Evolutionary conservation across 2,888 invertebrate species (phyloP).

Genomic region (Lasioglossum zephyrum): DNA sequence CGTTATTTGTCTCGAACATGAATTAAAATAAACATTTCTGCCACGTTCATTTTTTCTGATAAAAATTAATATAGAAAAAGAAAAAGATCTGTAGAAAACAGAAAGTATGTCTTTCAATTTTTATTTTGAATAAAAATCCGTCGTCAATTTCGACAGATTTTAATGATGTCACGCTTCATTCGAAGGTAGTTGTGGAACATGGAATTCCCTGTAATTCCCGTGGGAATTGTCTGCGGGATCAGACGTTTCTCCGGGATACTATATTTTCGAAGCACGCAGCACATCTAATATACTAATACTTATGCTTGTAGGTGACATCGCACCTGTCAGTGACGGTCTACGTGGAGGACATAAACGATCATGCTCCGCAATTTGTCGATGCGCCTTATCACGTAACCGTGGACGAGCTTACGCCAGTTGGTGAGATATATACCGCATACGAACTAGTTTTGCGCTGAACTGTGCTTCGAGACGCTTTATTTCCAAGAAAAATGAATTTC

Average conservation of each 20-base stretch:
- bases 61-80: no score
- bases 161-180: not conserved
- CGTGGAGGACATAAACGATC: conserved; percentile 95
- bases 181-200: not conserved
- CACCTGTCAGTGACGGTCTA: conserved; percentile 94
- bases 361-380: conserved; percentile 91
- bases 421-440: conserved; percentile 81
- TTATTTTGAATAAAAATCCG: not conserved
- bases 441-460: conserved; percentile 10
- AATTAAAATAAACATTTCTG: not conserved
- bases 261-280: not conserved
- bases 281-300: conserved; percentile 40
- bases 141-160: not conserved
- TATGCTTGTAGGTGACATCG: conserved; percentile 89
- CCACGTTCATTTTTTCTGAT: not conserved
- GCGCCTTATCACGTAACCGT: conserved; percentile 92
- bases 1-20: not conserved
- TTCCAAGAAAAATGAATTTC: not conserved
- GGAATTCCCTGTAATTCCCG: not conserved
- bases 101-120: not conserved
- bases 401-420: conserved; percentile 92
- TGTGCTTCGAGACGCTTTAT: not conserved
- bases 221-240: not conserved
- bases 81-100: not conserved
- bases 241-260: not conserved